Evolutionary conservation across 2,888 invertebrate species (phyloP), one percentile per base, ranked within the genome.

Genomic region (Napeogenes sylphis): DNA sequence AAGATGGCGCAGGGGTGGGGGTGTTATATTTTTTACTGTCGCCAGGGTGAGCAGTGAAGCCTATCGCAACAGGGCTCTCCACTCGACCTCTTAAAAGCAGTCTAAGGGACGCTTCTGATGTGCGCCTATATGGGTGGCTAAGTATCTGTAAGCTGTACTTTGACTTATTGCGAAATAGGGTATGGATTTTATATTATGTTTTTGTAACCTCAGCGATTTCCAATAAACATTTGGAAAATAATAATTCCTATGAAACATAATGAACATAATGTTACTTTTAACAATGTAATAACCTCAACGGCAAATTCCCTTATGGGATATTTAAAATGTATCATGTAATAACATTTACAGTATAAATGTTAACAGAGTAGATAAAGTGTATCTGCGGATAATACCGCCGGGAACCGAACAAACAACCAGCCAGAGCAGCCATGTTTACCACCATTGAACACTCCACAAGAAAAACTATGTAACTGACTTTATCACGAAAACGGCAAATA

Each of bases 1-100:
- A 88, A 88, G 88, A 88, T 88, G 88, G 88, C 88, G 87, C 78
- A 75, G 70, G 77, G 77, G 72, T 72, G 65, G 75, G 81, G 81
- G 84, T 82, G 88, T 88, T 89, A 90, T 88, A 90, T 90, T 90
- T 90, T 90, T 90, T 90, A 89, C 89, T 89, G 90, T 90, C 90
- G 85, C 73, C 80, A 83, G 84, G 90, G 90, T 90, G 90, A 88
- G 90, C 90, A 90, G 77, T 83, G 83, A 77, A 90, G 90, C 90
- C 85, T 86, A 90, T 90, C 90, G 90, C 84, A 76, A 90, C 90
- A 90, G 71, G 81, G 78, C 87, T 90, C 89, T 90, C 90, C 90
- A 90, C 90, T 83, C 81, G 84, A 83, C 85, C 88, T 84, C 85
- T 89, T 87, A 90, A 90, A 88, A 88, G 85, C 85, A 80, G 83